Base-by-base conservation (phyloP, 1,140 invertebrate species). In the Pinna nobilis region DNA sequence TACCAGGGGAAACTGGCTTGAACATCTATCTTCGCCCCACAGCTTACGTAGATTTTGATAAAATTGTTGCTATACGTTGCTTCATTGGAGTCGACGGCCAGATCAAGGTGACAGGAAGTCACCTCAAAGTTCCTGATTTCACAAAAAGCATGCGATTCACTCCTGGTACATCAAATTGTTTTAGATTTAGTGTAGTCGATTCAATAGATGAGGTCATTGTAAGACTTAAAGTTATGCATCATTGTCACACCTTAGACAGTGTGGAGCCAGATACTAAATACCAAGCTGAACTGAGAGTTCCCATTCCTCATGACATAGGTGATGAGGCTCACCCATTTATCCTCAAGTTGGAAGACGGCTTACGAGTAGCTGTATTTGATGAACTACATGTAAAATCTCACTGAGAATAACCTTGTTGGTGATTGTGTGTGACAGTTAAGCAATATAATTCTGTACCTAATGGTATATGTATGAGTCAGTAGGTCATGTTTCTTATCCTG, bases 21-120 rank as follows among this genome's bases (percentile, higher is more conserved):
- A 81, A 83, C 63, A 87, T 87, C 18, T 82, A 78, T 53, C n/a
- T 86, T 2, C 71, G 85, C 28, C 74, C 84, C 11, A 81, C 77
- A 44, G 60, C 67, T 9, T 87, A 85, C 66, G 70, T 59, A 23
- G 73, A 79, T 55, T 86, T 82, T 82, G 84, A 87, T 47, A 72
- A 83, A 47, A 86, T 87, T 57, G 72, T 77, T 15, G 85, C 81
- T 15, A 84, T 87, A 18, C 77, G 79, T 20, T 87, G 84, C 64
- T 86, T 86, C 59, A 64, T 87, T 13, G 85, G 85, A 13, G 57
- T 83, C 7, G 77, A 80, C 60, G 85, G 85, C 25, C 76, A 82
- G 28, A 68, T 87, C 41, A 76, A 82, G 64, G 74, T 87, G 1
- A 74, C 66, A 41, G 76, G 79, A 15, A 81, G 82, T 37, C 63